Base-by-base conservation (phyloP, 2,888 invertebrate genomes). In the Apamea sordens region DNA sequence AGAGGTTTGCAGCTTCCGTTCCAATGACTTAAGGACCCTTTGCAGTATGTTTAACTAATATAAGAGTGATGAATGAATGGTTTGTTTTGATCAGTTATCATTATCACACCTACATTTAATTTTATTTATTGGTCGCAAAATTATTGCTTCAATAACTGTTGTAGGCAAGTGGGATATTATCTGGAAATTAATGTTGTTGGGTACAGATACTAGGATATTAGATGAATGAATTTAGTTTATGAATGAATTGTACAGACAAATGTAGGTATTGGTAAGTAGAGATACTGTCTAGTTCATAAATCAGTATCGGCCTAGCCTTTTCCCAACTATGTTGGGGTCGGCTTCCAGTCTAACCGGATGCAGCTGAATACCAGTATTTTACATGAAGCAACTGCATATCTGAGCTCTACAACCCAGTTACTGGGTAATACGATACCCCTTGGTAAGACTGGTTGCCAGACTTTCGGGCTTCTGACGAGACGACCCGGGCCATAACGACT, bases 11-110 rank as follows among this genome's bases (percentile, higher is more conserved):
- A 81, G 90, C 90, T 95, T 96, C 96, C 96, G 95, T 93, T 95
- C 95, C 86, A 95, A 85, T 95, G 93, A 95, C 94, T 93, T 89
- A 76, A 24, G 73, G 89, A 90, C 85, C 89, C 91, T 91, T 90
- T 90, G 86, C 74, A 68, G 82, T 82, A 72, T 85, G 76, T 87
- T 79, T 77, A 77, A 78, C 77, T 73, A 85, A 71, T 81, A 76
- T 32, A 67, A 56, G 50, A 73, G 36, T 85, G 73, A 81, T 85
- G 77, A 59, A 72, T 2, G n/a, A 73, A 69, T 47, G 44, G 71
- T 85, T 77, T 73, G 85, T 74, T 84, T 68, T 73, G 76, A 74
- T 85, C 59, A 53, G 18, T 53, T 68, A 73, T 64, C 67, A 36
- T 53, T 72, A 76, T 68, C 61, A 28, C 24, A 36, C 4, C 6